Evolutionary conservation across 2,888 invertebrate species (phyloP), one percentile per base, ranked within the genome.

Genomic region (Cephonodes hylas): DNA sequence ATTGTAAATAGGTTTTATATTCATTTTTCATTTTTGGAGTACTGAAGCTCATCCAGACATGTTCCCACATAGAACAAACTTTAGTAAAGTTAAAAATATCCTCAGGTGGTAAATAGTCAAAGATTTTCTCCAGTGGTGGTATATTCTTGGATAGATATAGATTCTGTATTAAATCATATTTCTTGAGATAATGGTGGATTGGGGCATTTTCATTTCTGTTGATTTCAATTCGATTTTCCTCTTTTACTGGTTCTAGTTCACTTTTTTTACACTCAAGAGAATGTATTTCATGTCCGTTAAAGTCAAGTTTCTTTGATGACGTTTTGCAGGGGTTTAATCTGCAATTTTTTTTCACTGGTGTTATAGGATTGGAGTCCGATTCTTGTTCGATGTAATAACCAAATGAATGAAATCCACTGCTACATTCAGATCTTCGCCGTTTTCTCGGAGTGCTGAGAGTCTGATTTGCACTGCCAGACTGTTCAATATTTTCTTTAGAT

Each of bases 331-430:
- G 85, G 62, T 84, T 86, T 61, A 80, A 69, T 62, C 79, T 85
- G 69, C 89, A 88, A 68, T 81, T 86, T 63, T 74, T 85, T 68
- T 92, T 92, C 23, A 91, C 78, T 64, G 91, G 91, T 70, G 91
- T 92, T 48, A 86, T 81, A 63, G 91, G 91, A 68, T 87, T 88
- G 53, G 84, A 74, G 46, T 76, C 77, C 66, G 77, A 71, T 60
- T 76, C 77, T 74, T 74, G 58, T 23, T 60, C 38, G 3, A 38
- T 64, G 46, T 66, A 59, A 34, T 58, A 46, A 45, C n/a, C 20
- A 59, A 3, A 18, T 58, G 34, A 25, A 61, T 56, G 53, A 44
- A 44, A 42, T 56, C 48, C 59, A 59, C 10, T 34, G 34, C 63
- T 53, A 18, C 53, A 53, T 7, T 53, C 53, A 18, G 53, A 27